Conservation (phyloP, 2,888 invertebrate species). For the Torymus aiolomorphi region DNA sequence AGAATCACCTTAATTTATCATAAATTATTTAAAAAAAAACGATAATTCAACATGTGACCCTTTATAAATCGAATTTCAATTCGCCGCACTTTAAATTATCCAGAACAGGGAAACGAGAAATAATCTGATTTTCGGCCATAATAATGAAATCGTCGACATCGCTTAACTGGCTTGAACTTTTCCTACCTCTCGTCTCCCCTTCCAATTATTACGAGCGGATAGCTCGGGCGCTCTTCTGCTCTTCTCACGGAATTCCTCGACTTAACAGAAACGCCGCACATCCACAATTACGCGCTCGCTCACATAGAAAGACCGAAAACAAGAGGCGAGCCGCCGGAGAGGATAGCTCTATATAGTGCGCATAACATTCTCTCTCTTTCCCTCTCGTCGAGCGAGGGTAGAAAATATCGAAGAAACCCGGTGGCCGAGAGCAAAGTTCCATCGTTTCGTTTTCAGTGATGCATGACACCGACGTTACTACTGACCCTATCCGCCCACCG, state of each 20-base stretch:
- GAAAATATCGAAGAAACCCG: constrained; percentile 53
- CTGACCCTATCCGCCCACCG: constrained; percentile 65
- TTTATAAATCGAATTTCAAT: too few species aligned
- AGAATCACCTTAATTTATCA: too few species aligned
- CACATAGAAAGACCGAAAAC: neutral
- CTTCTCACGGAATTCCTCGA: neutral
- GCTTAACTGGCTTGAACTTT: too few species aligned
- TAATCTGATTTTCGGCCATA: too few species aligned
- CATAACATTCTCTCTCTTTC: too few species aligned
- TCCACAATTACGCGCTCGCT: neutral
- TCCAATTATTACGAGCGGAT: neutral
- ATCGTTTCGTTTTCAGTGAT: constrained; percentile 62
- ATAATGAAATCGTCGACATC: too few species aligned
- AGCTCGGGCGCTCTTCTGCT: neutral
- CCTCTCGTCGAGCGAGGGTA: constrained; percentile 10
- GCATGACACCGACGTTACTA: constrained; percentile 64
- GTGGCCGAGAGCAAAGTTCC: constrained; percentile 34
- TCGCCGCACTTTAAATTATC: too few species aligned
- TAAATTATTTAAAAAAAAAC: too few species aligned
- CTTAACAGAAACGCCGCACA: neutral
- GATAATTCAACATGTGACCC: too few species aligned
- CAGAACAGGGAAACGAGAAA: too few species aligned
- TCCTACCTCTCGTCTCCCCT: too few species aligned
- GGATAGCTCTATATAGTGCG: neutral
- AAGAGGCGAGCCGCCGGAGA: constrained; percentile 19